Percentiles rank a stretch among this genome's conserved stretches.
Conservation (phyloP, 2,888 invertebrate genomes). For the Brachyptera risi region DNA sequence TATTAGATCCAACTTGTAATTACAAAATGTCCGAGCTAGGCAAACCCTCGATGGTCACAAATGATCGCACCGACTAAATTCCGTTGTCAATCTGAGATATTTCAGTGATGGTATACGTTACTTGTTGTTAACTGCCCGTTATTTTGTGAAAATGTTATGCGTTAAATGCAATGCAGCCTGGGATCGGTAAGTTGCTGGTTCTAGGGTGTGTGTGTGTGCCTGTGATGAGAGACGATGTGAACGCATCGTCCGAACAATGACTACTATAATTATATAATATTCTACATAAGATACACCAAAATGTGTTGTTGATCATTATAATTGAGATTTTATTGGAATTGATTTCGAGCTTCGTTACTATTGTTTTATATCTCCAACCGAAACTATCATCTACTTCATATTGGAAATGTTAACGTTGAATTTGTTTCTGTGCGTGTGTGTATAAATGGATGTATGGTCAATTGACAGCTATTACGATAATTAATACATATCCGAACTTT, state of each 20-base stretch:
- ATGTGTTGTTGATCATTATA: slow-evolving; percentile 3
- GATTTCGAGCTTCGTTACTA: neutral
- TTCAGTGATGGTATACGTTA: slow-evolving; percentile 20
- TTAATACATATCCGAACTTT: slow-evolving; percentile 6
- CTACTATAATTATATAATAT: neutral
- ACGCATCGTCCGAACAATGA: too few relatives aligned
- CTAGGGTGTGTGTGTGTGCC: neutral
- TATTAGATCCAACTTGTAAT: neutral
- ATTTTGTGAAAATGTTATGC: slow-evolving; percentile 11
- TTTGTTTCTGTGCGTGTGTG: slow-evolving; percentile 8
- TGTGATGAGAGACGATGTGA: neutral
- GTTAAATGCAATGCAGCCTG: neutral
- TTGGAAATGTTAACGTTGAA: neutral
- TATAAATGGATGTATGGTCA: neutral
- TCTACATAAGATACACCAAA: slow-evolving; percentile 12
- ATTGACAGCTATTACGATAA: slow-evolving; percentile 8
- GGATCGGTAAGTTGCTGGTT: slow-evolving; percentile 14
- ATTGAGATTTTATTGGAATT: neutral
- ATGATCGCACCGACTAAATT: neutral
- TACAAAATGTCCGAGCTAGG: slow-evolving; percentile 16
- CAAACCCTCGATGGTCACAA: neutral
- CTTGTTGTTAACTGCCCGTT: neutral
- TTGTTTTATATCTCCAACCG: neutral
- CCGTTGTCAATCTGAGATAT: slow-evolving; percentile 27
- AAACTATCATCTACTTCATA: neutral